Evolutionary conservation across 37 sponge, comb jelly and placozoan genomes (phyloP), one percentile per base, ranked within the genome.

Genomic region (Hormiphora californensis): DNA sequence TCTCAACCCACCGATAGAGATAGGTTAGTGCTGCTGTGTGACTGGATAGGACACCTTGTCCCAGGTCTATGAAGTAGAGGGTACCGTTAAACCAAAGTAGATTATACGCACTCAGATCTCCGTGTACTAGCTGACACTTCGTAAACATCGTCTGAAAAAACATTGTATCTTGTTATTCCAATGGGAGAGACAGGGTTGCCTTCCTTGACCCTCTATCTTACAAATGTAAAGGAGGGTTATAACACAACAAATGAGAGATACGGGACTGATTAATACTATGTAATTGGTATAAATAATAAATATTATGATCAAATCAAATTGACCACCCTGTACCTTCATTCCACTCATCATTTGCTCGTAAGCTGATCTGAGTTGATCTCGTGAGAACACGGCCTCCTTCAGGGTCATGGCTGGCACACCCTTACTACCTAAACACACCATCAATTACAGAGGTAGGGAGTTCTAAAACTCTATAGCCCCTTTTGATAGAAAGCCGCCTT

Each of bases 21-120:
- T 73, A 73, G 9, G 81, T 40, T 22, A 73, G 81, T 1, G 81
- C 81, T n/a, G 81, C 35, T n/a, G 81, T 43, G 25, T 73, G 81
- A 46, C 43, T 46, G 5, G 81, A 43, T 21, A 73, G 81, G 27
- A 98, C 95, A n/a, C 94, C 87, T 85, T 98, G 95, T 73, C 94
- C 87, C 11, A 98, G 92, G 39, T 98, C 99, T 39, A 98, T 98
- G 89, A 98, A 89, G 86, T 89, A 88, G 27, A 95, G 69, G 2
- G 51, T 25, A 4, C 89, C 93, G 11, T 92, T 61, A 55, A 88
- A 90, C 99, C 99, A 98, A 25, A 98, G 90, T 63, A 98, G 69
- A 88, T 98, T 98, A 88, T 90, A 98, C 85, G 89, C 93, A 86
- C 93, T 93, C 35, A 98, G 94, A 85, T 98, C 99, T 53, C 94